phyloP scores from a whole-genome alignment of 2,888 invertebrate species.

The Philereme vetulata region DNA sequence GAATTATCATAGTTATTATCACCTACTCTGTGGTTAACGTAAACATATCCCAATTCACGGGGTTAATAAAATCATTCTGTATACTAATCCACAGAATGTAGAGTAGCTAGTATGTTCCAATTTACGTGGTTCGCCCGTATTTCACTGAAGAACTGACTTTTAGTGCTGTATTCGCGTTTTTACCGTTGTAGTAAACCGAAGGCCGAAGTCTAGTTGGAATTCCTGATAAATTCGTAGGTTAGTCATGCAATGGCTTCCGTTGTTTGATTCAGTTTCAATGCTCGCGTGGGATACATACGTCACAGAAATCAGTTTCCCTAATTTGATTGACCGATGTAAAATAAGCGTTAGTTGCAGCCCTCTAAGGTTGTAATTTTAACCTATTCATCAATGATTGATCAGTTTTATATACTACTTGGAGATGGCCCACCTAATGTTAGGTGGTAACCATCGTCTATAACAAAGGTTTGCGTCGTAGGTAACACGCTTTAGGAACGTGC shows the following conservation, averaged over 20 bases:
- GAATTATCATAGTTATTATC: conserved; percentile 11
- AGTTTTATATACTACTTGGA: too few species aligned
- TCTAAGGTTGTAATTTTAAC: too few species aligned
- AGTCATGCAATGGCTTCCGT: conserved; percentile 37
- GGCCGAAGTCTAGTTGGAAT: conserved; percentile 59
- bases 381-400: too few species aligned
- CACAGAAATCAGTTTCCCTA: conserved; percentile 2
- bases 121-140: conserved; percentile 60
- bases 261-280: conserved; percentile 31
- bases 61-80: conserved; percentile 78
- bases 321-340: too few species aligned
- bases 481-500: too few species aligned
- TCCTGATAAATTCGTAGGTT: conserved; percentile 38
- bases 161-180: conserved; percentile 71
- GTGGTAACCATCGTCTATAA: too few species aligned
- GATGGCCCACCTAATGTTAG: too few species aligned
- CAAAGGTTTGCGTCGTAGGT: too few species aligned
- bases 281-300: conserved; percentile 26
- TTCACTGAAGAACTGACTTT: conserved; percentile 68
- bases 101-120: conserved; percentile 39
- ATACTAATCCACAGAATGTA: conserved; percentile 45
- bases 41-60: conserved; percentile 63
- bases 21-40: conserved; percentile 42
- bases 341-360: too few species aligned
- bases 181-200: conserved; percentile 71